Base-by-base conservation (phyloP, 1,140 invertebrate species). In the Trinorchestia longiramus region DNA sequence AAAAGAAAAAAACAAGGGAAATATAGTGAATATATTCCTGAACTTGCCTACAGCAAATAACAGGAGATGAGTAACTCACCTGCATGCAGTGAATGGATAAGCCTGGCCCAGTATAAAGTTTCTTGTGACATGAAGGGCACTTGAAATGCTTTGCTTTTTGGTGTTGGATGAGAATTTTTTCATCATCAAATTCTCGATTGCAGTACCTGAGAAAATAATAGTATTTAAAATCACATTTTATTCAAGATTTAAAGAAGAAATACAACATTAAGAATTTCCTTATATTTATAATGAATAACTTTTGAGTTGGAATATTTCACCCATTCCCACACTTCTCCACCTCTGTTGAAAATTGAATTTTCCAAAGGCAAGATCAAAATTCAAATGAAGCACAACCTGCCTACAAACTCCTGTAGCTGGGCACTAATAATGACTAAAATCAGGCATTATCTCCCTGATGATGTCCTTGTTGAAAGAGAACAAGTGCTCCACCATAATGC, bases 131-230 rank as follows among this genome's bases (percentile, higher is more conserved):
- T 97, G 99, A 99, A 97, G 99, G 99, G 98, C 99, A 99, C 98
- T 99, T 99, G 97, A 99, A 99, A 98, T 99, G 99, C 97, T 99
- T 99, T 42, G 99, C 99, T 97, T 99, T 99, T 97, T 99, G 99
- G 97, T 99, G 99, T 97, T 99, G 99, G 97, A 99, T 99, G n/a
- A 99, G 98, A 97, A 99, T 99, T 97, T 99, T 99, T 97, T 99
- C 99, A 98, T 99, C 99, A 97, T 99, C 99, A 97, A 99, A 99
- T 97, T 99, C 99, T 97, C 99, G 98, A 97, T 99, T 99, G 97
- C 99, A 99, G 98, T 99, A 99, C 99, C 99, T 99, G 96, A 57
- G 97, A 96, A 91, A 95, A 53, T 90, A 4, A 90, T 36, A 42
- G 11, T 42, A 3, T 6, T 42, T 90, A 90, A 90, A 4, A 42